A percentile compares a stretch with the other conserved stretches of the same genome.
Evolutionary conservation across 2,888 invertebrate species (phyloP).

Genomic region (Bruchidius siliquastri): DNA sequence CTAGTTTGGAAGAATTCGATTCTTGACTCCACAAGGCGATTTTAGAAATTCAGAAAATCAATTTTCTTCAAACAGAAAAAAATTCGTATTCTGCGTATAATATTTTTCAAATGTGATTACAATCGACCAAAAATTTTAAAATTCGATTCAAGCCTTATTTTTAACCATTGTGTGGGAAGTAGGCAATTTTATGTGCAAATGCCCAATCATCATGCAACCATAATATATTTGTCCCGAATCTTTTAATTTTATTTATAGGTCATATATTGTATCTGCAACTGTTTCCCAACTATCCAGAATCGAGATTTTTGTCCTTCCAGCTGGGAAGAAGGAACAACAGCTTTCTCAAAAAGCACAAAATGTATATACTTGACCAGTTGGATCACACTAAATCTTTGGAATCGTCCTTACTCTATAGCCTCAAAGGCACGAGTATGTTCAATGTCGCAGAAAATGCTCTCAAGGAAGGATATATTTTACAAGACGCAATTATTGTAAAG

Average conservation of each 20-base stretch:
- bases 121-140: too few relatives aligned
- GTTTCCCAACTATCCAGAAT: slow-evolving; percentile 32
- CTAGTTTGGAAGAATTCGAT: too few relatives aligned
- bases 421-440: neutral
- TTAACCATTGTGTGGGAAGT: too few relatives aligned
- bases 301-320: slow-evolving; percentile 31
- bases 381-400: slow-evolving; percentile 11
- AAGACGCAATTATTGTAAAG: neutral
- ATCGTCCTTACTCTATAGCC: neutral
- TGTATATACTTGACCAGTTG: slow-evolving; percentile 30
- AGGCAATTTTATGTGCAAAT: too few relatives aligned
- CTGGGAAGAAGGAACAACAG: slow-evolving; percentile 27
- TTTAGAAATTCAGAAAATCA: too few relatives aligned
- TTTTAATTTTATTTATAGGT: slow-evolving; percentile 31
- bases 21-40: too few relatives aligned
- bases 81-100: too few relatives aligned
- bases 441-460: neutral
- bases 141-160: too few relatives aligned
- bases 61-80: too few relatives aligned
- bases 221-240: too few relatives aligned
- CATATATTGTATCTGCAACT: slow-evolving; percentile 34
- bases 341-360: slow-evolving; percentile 40
- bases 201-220: too few relatives aligned
- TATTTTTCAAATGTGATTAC: too few relatives aligned
- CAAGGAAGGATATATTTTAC: neutral